phyloP scores from a whole-genome alignment of 1,140 invertebrate species.

The Lucilia sericata region DNA sequence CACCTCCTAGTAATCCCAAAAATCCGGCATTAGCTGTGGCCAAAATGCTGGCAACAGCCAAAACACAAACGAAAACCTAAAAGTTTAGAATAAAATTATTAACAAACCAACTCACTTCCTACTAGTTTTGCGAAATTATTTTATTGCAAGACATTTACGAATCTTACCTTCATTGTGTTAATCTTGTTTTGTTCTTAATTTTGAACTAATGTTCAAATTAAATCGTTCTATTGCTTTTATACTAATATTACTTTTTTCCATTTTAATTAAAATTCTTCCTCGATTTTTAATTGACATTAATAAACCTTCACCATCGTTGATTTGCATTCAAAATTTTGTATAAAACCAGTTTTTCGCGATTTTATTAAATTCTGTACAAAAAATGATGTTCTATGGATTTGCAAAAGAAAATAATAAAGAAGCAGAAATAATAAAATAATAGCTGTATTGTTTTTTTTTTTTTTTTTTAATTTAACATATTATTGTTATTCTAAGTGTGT shows the following conservation, averaged over 20 bases:
- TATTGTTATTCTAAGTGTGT: no score
- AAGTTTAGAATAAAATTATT: neutral
- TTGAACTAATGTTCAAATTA: neutral
- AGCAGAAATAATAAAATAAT: no score
- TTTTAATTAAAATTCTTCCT: neutral
- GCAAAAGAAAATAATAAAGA: neutral
- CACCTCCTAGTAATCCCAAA: slow-evolving; percentile 43
- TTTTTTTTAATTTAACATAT: no score
- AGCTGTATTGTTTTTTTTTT: no score
- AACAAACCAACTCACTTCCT: neutral
- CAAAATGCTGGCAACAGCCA: slow-evolving; percentile 57
- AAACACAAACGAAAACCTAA: slow-evolving; percentile 60
- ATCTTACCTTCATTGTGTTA: neutral
- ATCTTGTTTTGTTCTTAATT: neutral
- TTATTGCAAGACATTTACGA: neutral
- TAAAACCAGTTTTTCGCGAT: neutral
- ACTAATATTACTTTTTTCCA: neutral
- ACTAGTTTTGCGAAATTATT: neutral
- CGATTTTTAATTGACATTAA: neutral
- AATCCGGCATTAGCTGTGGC: slow-evolving; percentile 58
- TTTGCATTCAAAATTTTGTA: neutral
- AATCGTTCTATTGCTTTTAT: neutral
- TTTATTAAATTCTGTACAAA: neutral
- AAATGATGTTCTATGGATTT: neutral
- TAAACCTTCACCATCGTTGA: neutral